Conservation (phyloP, 2,113 vertebrate species). For the Eidolon helvum region DNA sequence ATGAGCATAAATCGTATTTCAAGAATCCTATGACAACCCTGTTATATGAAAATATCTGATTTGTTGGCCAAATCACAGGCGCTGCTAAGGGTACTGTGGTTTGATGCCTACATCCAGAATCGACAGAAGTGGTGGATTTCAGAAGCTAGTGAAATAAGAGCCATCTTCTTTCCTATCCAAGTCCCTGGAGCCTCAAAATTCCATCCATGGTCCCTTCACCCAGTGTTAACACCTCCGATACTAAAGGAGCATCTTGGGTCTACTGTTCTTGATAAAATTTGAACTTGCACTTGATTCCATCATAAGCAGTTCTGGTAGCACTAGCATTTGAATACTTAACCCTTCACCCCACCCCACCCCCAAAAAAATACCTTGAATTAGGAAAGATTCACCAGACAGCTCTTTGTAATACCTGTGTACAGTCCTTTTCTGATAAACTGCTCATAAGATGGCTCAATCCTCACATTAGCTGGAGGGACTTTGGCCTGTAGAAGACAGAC, state of each 20-base stretch:
- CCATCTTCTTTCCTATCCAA: not conserved
- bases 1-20: not conserved
- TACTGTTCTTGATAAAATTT: not conserved
- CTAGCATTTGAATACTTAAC: not conserved
- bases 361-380: fast-evolving
- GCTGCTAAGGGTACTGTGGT: not conserved
- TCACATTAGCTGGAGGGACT: not conserved
- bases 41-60: not conserved
- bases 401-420: not conserved
- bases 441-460: not conserved
- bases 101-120: not conserved
- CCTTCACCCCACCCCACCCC: no score
- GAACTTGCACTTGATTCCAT: not conserved
- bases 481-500: not conserved
- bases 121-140: not conserved
- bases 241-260: not conserved
- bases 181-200: not conserved
- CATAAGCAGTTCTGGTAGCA: not conserved
- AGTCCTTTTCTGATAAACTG: not conserved
- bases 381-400: not conserved
- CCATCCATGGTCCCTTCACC: no score
- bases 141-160: not conserved
- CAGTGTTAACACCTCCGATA: not conserved
- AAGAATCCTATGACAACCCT: not conserved
- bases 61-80: not conserved